Evolutionary conservation across 53 echinoderm and acorn worm genomes (phyloP), one percentile per base, ranked within the genome.

Genomic region (Holothuria scabra): DNA sequence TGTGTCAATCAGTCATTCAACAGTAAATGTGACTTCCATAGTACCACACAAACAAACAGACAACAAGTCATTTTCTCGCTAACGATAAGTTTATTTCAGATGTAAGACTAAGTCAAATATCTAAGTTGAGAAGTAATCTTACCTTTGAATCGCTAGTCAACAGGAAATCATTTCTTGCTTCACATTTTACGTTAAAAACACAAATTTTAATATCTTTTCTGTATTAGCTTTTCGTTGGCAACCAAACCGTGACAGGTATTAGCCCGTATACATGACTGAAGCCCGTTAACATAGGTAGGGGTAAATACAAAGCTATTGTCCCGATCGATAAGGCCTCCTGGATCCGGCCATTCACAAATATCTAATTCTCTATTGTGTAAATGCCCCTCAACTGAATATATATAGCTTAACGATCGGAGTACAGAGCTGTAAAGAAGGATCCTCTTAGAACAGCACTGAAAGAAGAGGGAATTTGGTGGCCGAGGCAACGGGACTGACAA

Each of bases 401-500:
- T 34, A 34, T 12, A 34, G 19, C 69, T 69, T 69, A 69, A 41
- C 34, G 69, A 22, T 34, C 69, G 2, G 37, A 41, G 13, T 22
- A 41, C 21, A 34, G 31, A 18, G 31, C 14, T 12, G 35, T 34
- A 41, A 2, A 18, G 5, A 41, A 22, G n/a, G 37, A 68, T 33
- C 34, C 37, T n/a, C 20, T 68, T 68, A 37, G 34, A 68, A 33
- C 28, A 64, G 64, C 64, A 10, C 14, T 65, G 65, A 31, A 31
- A 65, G 69, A 37, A 20, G 38, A 29, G n/a, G 11, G 44, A 34
- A 33, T 37, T 69, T 41, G 8, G 69, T 69, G 69, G 34, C 69
- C 69, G 69, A 69, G 69, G 69, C 69, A 69, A 69, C 69, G 31
- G 69, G 34, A 33, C 38, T 38, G 69, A 69, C 69, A 69, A 69